Evolutionary conservation across 2,797 vertebrate species (phyloP).

Genomic region (Staurois parvus): DNA sequence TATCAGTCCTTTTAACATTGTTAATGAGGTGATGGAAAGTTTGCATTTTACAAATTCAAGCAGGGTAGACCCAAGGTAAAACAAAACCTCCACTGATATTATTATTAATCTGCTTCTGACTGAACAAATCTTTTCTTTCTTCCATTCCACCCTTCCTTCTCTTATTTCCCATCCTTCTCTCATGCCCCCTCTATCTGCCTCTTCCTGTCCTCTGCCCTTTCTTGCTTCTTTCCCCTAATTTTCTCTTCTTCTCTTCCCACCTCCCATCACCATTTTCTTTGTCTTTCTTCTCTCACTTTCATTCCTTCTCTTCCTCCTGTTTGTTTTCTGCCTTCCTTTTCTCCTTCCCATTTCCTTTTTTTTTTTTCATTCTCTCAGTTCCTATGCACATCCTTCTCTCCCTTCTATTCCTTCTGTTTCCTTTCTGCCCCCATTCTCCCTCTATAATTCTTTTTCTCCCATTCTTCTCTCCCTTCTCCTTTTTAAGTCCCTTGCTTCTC

Average conservation of each 20-base stretch:
- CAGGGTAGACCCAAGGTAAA: no score
- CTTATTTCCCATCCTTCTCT: neutral
- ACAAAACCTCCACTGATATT: no score
- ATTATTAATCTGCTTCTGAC: no score
- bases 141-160: no score
- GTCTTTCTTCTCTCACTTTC: no score
- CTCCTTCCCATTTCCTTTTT: no score
- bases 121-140: no score
- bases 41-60: neutral
- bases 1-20: neutral
- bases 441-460: slow-evolving; percentile 60
- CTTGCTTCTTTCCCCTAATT: neutral
- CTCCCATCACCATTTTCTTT: no score
- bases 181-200: no score
- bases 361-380: no score
- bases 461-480: slow-evolving; percentile 20
- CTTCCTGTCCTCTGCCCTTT: neutral
- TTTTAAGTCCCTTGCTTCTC: neutral
- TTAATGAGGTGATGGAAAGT: neutral
- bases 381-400: neutral
- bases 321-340: no score
- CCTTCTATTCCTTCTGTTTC: neutral
- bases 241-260: neutral
- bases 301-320: neutral
- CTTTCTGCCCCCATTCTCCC: neutral